Evolutionary conservation across 2,888 invertebrate genomes (phyloP), one percentile per base, ranked within the genome.

Genomic region (Fragum fragum): DNA sequence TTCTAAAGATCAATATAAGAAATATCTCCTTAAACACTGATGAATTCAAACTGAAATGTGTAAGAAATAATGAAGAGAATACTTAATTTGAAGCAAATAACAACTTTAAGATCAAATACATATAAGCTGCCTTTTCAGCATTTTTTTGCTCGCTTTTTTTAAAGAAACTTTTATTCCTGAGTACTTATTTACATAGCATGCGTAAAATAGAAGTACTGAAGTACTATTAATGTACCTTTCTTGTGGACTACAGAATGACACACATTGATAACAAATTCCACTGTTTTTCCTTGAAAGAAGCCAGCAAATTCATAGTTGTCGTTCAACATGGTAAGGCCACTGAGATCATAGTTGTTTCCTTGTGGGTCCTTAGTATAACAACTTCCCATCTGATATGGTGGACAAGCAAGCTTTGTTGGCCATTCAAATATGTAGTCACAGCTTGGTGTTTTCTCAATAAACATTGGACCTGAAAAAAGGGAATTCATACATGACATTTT

Each of bases 371-470:
- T 32, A 14, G 69, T 28, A 6, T 42, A 36, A 79, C 93, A 92
- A 47, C 88, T 86, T 3, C 77, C 87, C 0, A 83, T 76, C 59
- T 80, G 87, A 79, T 89, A 88, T 5, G 91, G 91, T 0, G 91
- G 87, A 75, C 93, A 93, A 7, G 91, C 92, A 26, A 80, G 80
- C 2, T 66, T 75, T 1, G 93, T 92, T 16, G 81, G 77, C 93
- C 93, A 93, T 42, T 88, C 89, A 88, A 93, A 92, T 52, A 87
- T 29, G 74, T 92, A 92, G 5, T 89, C 87, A 73, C 93, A 93
- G 78, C 89, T 91, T 2, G 70, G 71, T 9, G 86, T 81, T 73
- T 92, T 91, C 11, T 89, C 84, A 26, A 85, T 79, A 57, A 85
- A 85, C 47, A 57, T 59, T 1, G 82, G 85, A 39, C 85, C 72